Percentiles rank a stretch among this genome's conserved stretches.
phyloP scores from a whole-genome alignment of 2,797 vertebrate species.

The Anabacerthia variegaticeps region DNA sequence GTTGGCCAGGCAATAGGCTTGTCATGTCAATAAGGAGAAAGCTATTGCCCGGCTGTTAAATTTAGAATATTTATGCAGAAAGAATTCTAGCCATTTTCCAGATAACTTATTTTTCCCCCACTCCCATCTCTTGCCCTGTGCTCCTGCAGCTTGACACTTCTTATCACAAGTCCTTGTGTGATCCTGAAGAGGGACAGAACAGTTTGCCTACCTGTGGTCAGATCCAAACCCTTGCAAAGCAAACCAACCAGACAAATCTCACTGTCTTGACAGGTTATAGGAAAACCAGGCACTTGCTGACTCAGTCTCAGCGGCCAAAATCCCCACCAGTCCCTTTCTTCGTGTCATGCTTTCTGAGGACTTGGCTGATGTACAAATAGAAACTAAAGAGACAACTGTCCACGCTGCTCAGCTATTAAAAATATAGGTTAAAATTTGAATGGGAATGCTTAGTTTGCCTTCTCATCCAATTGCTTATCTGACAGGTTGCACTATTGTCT shows the following conservation, averaged over 20 bases:
- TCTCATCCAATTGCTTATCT: neutral
- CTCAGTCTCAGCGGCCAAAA: neutral
- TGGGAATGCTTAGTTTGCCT: neutral
- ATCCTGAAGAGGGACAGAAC: neutral
- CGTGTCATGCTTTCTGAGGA: neutral
- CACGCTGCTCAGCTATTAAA: neutral
- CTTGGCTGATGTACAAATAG: neutral
- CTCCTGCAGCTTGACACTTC: neutral
- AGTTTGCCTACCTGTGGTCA: neutral
- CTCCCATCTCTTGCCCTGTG: neutral
- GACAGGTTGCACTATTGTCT: neutral
- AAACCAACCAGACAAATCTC: neutral
- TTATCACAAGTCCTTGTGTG: neutral
- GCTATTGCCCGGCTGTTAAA: neutral
- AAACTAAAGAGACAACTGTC: neutral
- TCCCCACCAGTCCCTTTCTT: neutral
- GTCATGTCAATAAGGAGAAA: neutral
- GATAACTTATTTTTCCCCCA: neutral
- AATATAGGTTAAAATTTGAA: neutral
- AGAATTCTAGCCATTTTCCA: neutral
- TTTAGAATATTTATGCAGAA: neutral
- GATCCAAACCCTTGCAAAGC: neutral
- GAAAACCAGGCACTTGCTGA: accelerated
- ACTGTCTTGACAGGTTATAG: neutral
- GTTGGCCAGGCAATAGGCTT: neutral